Percentiles rank a stretch among this genome's conserved stretches.
phyloP scores from a whole-genome alignment of 2,888 invertebrate genomes.

The Phaedon cochleariae region DNA sequence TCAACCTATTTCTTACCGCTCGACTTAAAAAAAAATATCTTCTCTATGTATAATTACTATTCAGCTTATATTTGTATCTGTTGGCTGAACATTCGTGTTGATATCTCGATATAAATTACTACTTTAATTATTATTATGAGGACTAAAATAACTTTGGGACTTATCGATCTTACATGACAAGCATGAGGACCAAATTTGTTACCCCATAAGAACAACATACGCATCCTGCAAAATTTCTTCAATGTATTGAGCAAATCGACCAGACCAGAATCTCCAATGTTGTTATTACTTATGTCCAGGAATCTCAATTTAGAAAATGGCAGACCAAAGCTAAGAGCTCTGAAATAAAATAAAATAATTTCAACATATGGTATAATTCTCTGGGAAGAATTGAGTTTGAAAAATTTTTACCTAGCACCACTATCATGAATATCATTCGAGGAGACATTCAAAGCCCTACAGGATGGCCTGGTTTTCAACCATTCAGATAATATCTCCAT shows the following conservation, averaged over 20 bases:
- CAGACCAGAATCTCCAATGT: constrained; percentile 65
- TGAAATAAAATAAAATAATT: constrained; percentile 41
- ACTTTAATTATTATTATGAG: no score
- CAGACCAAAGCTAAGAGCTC: constrained; percentile 63
- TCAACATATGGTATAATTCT: no score
- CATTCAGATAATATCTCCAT: constrained; percentile 66
- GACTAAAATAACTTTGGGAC: no score
- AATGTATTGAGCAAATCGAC: constrained; percentile 66
- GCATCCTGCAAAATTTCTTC: constrained; percentile 64
- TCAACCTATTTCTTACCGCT: no score
- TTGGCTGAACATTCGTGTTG: no score
- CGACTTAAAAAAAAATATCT: no score
- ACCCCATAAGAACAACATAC: constrained; percentile 61
- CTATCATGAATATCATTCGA: constrained; percentile 67
- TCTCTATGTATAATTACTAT: no score
- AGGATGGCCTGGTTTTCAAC: constrained; percentile 63
- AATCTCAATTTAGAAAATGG: constrained; percentile 68
- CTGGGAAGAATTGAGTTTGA: neutral
- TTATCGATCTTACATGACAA: constrained; percentile 20
- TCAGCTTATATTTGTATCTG: no score
- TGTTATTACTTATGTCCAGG: constrained; percentile 68
- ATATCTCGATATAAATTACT: no score
- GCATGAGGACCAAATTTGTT: constrained; percentile 54
- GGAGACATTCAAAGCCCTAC: constrained; percentile 66
- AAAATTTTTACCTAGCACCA: constrained; percentile 63